Evolutionary conservation across 2,888 invertebrate species (phyloP), one percentile per base, ranked within the genome.

Genomic region (Drosophila anceps): DNA sequence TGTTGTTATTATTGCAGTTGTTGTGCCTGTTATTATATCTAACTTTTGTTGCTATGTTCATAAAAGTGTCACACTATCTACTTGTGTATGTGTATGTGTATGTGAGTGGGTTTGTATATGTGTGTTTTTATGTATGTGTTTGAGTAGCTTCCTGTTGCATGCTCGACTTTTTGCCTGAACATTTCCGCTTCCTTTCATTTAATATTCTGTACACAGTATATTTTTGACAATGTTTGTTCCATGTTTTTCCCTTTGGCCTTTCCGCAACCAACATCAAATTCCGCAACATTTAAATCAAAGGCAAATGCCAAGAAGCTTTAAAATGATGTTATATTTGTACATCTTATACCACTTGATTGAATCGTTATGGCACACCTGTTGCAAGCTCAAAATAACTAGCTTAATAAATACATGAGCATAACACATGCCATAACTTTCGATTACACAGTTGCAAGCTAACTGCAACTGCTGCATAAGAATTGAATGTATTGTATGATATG

Each of bases 111-210:
- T 53, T 15, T 41, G 13, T 63, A 7, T 58, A 24, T 61, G 18
- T 63, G 29, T 62, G 53, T 53, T 8, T 41, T 4, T 29, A 12
- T 31, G 33, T 51, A 18, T 65, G 60, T 70, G 43, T 48, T 50
- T 67, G 60, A 57, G 57, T 62, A 48, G 63, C 59, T 80, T 84
- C 81, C 84, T 80, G 82, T 78, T 80, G 85, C 85, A 75, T 68
- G 64, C 76, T 71, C 62, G 72, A 79, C 84, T 79, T 72, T 74
- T 74, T 79, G 79, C 83, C 73, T 66, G 65, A 70, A 81, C 79
- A 81, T 88, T 81, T 84, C 85, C 88, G 88, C 58, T 84, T 88
- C 85, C 84, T 69, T 81, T 62, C 74, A 81, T 76, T 87, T 82
- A 48, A 71, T 55, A 81, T 81, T 74, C 71, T 18, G 69, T 61